phyloP scores from a whole-genome alignment of 2,888 invertebrate species.

The Vesta saturnalis region DNA sequence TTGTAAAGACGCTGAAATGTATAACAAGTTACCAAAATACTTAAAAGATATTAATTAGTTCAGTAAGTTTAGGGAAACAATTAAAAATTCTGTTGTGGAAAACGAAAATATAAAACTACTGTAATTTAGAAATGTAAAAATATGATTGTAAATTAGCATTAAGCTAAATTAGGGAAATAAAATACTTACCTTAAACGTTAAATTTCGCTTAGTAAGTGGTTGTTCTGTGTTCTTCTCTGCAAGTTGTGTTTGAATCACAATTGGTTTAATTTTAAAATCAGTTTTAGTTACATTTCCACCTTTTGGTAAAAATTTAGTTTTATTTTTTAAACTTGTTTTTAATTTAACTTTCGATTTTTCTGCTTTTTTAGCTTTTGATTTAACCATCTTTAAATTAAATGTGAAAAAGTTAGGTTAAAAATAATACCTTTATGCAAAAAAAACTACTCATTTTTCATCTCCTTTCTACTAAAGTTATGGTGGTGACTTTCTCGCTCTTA shows the following conservation, averaged over 20 bases:
- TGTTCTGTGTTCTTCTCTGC: constrained; percentile 65
- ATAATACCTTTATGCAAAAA: too few relatives aligned
- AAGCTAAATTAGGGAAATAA: neutral
- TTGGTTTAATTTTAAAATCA: constrained; percentile 88
- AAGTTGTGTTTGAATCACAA: constrained; percentile 83
- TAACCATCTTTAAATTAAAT: constrained; percentile 62
- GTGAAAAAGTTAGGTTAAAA: neutral
- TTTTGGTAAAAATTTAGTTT: constrained; percentile 81
- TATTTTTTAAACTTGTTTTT: constrained; percentile 65
- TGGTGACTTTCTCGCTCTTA: too few relatives aligned
- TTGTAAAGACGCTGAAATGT: too few relatives aligned
- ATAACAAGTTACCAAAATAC: too few relatives aligned
- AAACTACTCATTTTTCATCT: too few relatives aligned
- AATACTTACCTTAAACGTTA: constrained; percentile 70
- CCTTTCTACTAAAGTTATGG: too few relatives aligned
- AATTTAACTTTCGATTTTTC: constrained; percentile 92
- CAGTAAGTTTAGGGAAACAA: too few relatives aligned
- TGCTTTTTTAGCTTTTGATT: constrained; percentile 66
- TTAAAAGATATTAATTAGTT: too few relatives aligned
- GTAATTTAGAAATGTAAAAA: too few relatives aligned
- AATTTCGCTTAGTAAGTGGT: constrained; percentile 73
- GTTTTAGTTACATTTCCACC: constrained; percentile 91
- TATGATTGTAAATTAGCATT: too few relatives aligned
- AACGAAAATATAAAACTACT: too few relatives aligned
- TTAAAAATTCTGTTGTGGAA: too few relatives aligned